Evolutionary conservation across 1,140 invertebrate species (phyloP), one percentile per base, ranked within the genome.

Genomic region (Camponotus floridanus): DNA sequence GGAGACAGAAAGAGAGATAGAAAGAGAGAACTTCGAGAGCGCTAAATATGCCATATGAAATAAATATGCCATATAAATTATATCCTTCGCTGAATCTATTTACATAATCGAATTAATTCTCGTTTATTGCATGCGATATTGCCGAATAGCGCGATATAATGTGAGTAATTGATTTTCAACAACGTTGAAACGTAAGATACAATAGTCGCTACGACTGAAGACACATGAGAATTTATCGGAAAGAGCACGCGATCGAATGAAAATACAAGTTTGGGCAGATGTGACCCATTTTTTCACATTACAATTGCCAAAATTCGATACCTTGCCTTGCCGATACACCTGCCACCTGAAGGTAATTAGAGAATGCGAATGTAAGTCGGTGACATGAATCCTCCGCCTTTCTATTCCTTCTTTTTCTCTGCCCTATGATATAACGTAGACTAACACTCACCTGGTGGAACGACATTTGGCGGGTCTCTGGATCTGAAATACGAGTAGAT

Each of bases 371-470:
- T 3, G 78, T 71, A 67, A 78, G 31, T 48, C 15, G 33, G 26
- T 26, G 18, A 48, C 13, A 13, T 21, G 59, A 67, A 45, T 42
- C n/a, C 13, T 33, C 5, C 9, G 55, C 5, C n/a, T 65, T 9
- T 7, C 5, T 64, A 36, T 76, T 33, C 57, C 42, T 48, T 74
- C 61, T 33, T 76, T 81, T 62, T 71, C 4, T 70, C 33, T 26
- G 26, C 42, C 21, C 26, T 55, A 33, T 26, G 57, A 76, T 21
- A 84, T 13, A n/a, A 67, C 31, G 26, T 89, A 80, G 89, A 92
- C 87, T 85, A 90, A 92, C 89, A 90, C 88, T 85, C 87, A 89
- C 86, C 86, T 84, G 88, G 91, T 51, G 73, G 76, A 71, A 73
- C 45, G 57, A 70, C 85, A 65, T 86, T 83, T 81, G 78, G 61